Base-by-base conservation (phyloP, 1,140 invertebrate species). In the Brachionus sp. region DNA sequence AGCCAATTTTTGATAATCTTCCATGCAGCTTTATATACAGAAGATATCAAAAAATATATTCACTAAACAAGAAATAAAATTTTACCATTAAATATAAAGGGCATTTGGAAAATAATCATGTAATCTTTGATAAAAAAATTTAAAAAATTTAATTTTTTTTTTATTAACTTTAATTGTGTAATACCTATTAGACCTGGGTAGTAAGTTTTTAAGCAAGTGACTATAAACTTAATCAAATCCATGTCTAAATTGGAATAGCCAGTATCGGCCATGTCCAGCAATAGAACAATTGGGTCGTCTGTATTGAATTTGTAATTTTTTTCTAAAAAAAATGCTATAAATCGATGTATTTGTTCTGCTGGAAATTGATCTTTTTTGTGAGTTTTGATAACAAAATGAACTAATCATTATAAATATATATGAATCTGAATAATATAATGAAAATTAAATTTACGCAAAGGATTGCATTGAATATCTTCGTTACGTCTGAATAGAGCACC, bases 101-200 rank as follows among this genome's bases (percentile, higher is more conserved):
- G 94, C 93, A 98, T 94, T 88, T 98, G 95, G 89, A 92, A 95
- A 77, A 97, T 93, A 50, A 97, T 90, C 84, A 98, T 95, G 86
- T 95, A 95, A 87, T 95, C 97, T 83, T 95, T 88, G 87, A 66
- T n/a, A 33, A 0, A 33, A 66, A 94, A 83, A 84, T 85, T 66
- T 68, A 83, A 84, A 78, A 77, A 84, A 84, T 9, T 64, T 1
- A 84, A 66, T 46, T 16, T 7, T 77, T 44, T 33, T 12, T 73
- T 10, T 10, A 73, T 42, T n/a, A n/a, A n/a, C n/a, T n/a, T 39
- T n/a, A 50, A 29, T 37, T 82, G 70, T 42, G 19, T 84, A 86
- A 86, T 84, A 89, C 88, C 86, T 92, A 93, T 9, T 33, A 88
- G 84, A 42, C 84, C 84, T 16, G 95, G 95, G 89, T 97, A 97